Evolutionary conservation across 2,113 vertebrate species (phyloP).

Genomic region (Mus pahari): DNA sequence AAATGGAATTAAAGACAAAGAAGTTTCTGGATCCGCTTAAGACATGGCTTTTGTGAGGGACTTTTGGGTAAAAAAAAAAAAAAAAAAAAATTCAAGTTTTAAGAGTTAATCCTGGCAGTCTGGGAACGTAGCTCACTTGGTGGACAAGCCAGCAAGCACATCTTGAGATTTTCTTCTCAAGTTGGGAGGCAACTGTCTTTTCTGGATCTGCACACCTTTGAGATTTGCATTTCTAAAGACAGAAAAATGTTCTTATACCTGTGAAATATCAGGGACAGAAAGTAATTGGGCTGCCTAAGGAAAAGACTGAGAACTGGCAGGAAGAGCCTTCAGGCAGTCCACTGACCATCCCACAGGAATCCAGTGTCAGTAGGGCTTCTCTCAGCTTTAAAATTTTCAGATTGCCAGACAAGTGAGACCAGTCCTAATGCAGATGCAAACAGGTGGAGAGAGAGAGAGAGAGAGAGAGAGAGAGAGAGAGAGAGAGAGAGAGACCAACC

Average conservation of each 20-base stretch:
- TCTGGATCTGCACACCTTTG: neutral
- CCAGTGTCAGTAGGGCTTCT: neutral
- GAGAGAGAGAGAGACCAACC: neutral
- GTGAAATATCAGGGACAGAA: neutral
- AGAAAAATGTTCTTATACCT: neutral
- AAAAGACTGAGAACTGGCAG: neutral
- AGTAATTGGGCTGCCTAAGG: neutral
- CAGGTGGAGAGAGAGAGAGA: neutral
- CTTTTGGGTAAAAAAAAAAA: neutral
- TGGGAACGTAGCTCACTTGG: neutral
- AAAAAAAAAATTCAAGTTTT: neutral
- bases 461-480: neutral
- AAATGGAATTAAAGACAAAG: constrained; percentile 3
- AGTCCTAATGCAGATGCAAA: neutral
- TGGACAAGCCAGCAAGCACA: neutral
- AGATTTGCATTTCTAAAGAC: neutral
- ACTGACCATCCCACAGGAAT: neutral
- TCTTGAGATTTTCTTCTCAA: neutral
- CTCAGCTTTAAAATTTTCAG: neutral
- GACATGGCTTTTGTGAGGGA: neutral
- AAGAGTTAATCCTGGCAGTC: neutral
- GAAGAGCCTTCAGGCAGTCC: neutral
- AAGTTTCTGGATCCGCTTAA: neutral
- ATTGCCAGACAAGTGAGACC: neutral
- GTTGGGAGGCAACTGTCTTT: neutral